Percentiles rank a stretch among this genome's conserved stretches.
phyloP scores from a whole-genome alignment of 2,797 vertebrate species.

The Darevskia mixta region DNA sequence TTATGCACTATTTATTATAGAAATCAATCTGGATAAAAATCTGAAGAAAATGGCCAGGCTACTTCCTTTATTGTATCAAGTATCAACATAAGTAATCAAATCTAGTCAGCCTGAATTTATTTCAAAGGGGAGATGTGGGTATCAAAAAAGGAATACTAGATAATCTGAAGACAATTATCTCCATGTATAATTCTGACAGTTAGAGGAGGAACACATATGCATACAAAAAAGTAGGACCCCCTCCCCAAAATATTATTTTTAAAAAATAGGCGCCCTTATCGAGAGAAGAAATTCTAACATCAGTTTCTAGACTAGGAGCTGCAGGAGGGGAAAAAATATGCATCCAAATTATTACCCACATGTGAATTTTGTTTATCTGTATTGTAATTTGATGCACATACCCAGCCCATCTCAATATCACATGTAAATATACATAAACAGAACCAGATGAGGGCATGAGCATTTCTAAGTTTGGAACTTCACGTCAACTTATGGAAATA shows the following conservation, averaged over 20 bases:
- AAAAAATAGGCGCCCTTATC: neutral
- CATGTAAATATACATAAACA: neutral
- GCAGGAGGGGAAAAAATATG: neutral
- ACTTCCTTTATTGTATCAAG: neutral
- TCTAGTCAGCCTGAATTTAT: constrained; percentile 4
- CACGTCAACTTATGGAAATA: neutral
- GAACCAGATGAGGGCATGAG: neutral
- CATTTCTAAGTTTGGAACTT: neutral
- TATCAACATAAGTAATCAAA: neutral
- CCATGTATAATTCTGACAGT: neutral
- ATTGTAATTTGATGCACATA: neutral
- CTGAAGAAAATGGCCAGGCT: neutral
- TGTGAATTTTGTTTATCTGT: neutral
- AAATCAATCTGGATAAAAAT: constrained; percentile 5
- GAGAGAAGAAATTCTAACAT: neutral
- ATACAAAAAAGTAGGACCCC: neutral
- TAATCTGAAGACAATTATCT: neutral
- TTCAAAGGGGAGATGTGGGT: neutral
- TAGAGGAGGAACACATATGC: neutral
- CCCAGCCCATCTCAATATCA: neutral
- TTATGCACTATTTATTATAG: constrained; percentile 17
- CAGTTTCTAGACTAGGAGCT: neutral
- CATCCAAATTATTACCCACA: neutral
- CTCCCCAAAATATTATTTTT: too few species aligned
- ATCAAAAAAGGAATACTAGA: neutral